Evolutionary conservation across 2,888 invertebrate species (phyloP), one percentile per base, ranked within the genome.

Genomic region (Clistopyga incitator): DNA sequence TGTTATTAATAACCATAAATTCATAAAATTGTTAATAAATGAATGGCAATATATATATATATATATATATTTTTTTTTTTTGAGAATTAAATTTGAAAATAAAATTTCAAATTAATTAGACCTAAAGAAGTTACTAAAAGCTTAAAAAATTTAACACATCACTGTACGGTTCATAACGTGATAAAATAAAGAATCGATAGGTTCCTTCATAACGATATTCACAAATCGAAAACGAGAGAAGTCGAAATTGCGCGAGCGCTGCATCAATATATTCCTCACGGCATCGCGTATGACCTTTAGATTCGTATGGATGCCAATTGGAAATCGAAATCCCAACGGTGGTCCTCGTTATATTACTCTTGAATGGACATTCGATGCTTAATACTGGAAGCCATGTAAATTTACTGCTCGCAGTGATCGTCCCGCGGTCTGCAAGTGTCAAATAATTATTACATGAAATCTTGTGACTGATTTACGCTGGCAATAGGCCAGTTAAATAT

Each of bases 341-440:
- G 20, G 11, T 11, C 18, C 8, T 50, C 4, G 50, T 0, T 50
- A 18, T 50, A 50, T 50, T 50, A 50, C 18, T 54, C 23, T 20
- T 54, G 20, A 11, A 54, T 54, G 54, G 54, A 54, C 8, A 20
- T 54, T 20, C 54, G 54, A 54, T 54, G 54, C 54, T 23, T 54
- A 0, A 20, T 20, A 20, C 8, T 23, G 20, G 23, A 54, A 54
- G 54, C 54, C 54, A 54, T 11, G 54, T 54, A 54, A 54, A 54
- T 20, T 11, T 8, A 23, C 54, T 54, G 11, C 54, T 23, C 23
- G 6, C 1, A 23, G 54, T 54, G 2, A 20, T 23, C 54, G 20
- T 54, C 54, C 20, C 11, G 23, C 54, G 54, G 54, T 54, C 47
- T 70, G 70, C 52, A n/a, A 42, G 71, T 54, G n/a, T 42, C 54